Conservation (phyloP, 2,797 vertebrate genomes). For the Anisognathus igniventris region DNA sequence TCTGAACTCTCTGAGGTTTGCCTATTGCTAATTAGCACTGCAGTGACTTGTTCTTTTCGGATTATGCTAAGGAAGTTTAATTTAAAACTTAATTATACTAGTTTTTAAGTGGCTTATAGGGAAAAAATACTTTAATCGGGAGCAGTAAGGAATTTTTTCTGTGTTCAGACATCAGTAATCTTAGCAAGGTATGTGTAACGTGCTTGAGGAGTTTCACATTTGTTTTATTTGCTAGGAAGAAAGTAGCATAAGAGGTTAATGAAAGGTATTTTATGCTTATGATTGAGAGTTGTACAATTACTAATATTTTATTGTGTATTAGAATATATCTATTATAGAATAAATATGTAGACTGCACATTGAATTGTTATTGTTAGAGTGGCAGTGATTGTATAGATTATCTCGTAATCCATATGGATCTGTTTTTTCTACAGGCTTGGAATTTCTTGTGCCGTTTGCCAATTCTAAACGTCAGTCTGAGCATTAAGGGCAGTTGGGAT, state of each 20-base stretch:
- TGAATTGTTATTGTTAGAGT: not conserved
- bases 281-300: not conserved
- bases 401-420: not conserved
- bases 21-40: slow-evolving; percentile 65
- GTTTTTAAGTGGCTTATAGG: slow-evolving; percentile 68
- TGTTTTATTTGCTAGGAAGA: slow-evolving; percentile 35
- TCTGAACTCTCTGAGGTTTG: slow-evolving; percentile 68
- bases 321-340: not conserved
- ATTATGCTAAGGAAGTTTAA: slow-evolving; percentile 68
- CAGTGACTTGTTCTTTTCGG: slow-evolving; percentile 60
- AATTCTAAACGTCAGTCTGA: slow-evolving; percentile 83
- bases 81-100: slow-evolving; percentile 71
- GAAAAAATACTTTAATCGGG: slow-evolving; percentile 47
- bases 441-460: slow-evolving; percentile 88
- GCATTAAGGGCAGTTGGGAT: slow-evolving; percentile 90
- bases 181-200: not conserved
- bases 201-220: not conserved
- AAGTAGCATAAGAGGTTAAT: slow-evolving; percentile 19
- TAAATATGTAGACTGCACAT: not conserved
- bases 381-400: not conserved
- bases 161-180: slow-evolving; percentile 33
- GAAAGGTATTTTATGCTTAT: not conserved
- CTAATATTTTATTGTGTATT: not conserved
- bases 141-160: slow-evolving; percentile 30
- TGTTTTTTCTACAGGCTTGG: slow-evolving; percentile 82